These are phyloP conservation scores for Conus ventricosus DNA, from an alignment of 1,140 invertebrate species.

Conservation along the genomic window DNA sequence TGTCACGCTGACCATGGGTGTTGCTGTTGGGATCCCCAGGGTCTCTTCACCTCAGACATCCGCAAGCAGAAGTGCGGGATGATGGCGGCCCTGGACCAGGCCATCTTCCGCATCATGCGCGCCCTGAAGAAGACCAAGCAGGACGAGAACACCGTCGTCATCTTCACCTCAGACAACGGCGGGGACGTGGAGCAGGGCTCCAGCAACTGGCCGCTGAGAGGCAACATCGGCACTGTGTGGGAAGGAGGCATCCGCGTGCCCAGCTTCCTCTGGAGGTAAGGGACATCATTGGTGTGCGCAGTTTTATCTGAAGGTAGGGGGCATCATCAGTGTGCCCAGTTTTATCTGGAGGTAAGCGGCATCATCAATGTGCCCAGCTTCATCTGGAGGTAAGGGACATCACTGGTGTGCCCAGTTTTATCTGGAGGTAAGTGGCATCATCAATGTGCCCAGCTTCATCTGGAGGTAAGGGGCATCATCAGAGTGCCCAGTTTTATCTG, in stretches of 20 bases:
- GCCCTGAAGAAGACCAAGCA: slow-evolving; percentile 78
- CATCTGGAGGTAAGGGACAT: too few species aligned
- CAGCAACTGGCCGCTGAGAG: slow-evolving; percentile 32
- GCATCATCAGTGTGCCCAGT: too few species aligned
- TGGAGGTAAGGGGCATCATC: background rate
- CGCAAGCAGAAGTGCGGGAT: slow-evolving; percentile 79
- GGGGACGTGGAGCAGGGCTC: background rate
- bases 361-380: too few species aligned
- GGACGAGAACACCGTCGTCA: slow-evolving; percentile 63
- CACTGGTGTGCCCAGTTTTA: too few species aligned
- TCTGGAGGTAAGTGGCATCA: background rate
- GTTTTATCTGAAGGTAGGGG: too few species aligned
- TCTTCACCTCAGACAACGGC: slow-evolving; percentile 60
- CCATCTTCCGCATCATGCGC: slow-evolving; percentile 85
- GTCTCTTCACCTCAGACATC: background rate
- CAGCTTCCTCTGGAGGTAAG: background rate
- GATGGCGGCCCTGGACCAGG: slow-evolving; percentile 87
- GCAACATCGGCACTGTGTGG: slow-evolving; percentile 8
- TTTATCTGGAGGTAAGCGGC: background rate
- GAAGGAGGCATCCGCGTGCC: slow-evolving; percentile 13
- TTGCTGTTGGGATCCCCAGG: background rate
- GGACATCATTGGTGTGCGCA: too few species aligned
- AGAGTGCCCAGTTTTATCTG: background rate
- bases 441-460: background rate
- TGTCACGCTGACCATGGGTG: too few species aligned